Evolutionary conservation across 2,113 vertebrate genomes (phyloP).

Genomic region (Madoqua kirkii): DNA sequence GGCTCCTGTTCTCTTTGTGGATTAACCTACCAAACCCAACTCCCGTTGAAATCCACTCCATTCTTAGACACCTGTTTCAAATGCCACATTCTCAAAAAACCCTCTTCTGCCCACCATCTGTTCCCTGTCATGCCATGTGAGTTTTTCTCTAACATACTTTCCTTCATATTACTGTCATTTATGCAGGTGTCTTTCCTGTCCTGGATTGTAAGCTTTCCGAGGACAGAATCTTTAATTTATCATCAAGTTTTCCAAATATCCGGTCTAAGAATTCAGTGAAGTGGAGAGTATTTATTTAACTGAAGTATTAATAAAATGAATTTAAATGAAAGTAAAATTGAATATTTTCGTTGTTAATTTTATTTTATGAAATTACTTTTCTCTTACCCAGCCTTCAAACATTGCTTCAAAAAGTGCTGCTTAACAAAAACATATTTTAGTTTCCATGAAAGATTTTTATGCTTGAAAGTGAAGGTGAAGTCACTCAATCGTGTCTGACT

Average conservation of each 20-base stretch:
- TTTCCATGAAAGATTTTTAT: neutral
- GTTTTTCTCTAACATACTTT: too few species aligned
- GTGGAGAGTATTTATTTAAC: neutral
- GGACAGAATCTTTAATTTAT: neutral
- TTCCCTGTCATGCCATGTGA: fast-evolving
- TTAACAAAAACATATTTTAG: neutral
- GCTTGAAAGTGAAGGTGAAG: neutral
- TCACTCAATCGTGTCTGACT: neutral
- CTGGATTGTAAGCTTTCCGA: neutral
- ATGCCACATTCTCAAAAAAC: neutral
- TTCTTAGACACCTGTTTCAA: neutral
- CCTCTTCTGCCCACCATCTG: fast-evolving
- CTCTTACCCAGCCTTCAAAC: neutral
- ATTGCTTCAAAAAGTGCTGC: neutral
- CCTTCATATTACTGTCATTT: neutral
- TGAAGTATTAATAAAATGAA: neutral
- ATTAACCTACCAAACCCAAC: neutral
- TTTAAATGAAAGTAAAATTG: neutral
- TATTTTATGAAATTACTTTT: neutral
- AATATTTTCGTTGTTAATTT: neutral
- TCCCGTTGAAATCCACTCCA: neutral
- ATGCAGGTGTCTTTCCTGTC: neutral
- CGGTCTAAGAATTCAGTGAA: neutral
- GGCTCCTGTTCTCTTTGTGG: neutral
- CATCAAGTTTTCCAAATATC: neutral